Evolutionary conservation across 2,797 vertebrate species (phyloP), one percentile per base, ranked within the genome.

Genomic region (Gobionotothen gibberifrons): DNA sequence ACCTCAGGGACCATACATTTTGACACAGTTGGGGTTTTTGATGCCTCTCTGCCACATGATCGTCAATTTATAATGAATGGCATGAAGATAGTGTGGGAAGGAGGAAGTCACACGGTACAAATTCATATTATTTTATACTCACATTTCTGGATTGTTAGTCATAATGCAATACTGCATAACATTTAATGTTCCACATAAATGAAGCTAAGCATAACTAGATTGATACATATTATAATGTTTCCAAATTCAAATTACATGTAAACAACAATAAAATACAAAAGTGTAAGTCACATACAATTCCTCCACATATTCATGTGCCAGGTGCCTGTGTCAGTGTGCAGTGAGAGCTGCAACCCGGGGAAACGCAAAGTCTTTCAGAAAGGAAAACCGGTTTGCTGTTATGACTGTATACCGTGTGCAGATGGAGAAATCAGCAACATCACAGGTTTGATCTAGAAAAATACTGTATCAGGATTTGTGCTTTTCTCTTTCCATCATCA

Each of bases 301-400:
- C 13, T 66, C 32, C 42, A 58, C 52, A 76, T 48, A 63, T 44
- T 22, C 19, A 59, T 82, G 69, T 69, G 82, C 11, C 76, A 90
- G 84, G 78, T 87, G 4, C 92, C 92, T n/a, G 68, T 79, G 46
- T 93, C 90, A 49, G 83, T 90, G 55, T 93, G 92, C 85, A 92
- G 90, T 86, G 69, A 87, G 68, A 92, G 85, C 39, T 94, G 93
- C 49, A 71, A 56, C 26, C 84, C 85, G 36, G 92, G 93, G 52
- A 91, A 84, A 54, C 86, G 62, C 22, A 91, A 89, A 58, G 85
- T 85, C 26, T 83, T 87, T 9, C 88, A 88, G 81, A 92, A 92
- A 87, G 82, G 89, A 63, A 89, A 46, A 65, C 89, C 89, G 17
- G 63, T 85, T 44, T 93, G 92, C 74, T 93, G 91, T 71, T 87